Conservation (phyloP, 2,888 invertebrate species). For the Hirtodrosophila cameraria region DNA sequence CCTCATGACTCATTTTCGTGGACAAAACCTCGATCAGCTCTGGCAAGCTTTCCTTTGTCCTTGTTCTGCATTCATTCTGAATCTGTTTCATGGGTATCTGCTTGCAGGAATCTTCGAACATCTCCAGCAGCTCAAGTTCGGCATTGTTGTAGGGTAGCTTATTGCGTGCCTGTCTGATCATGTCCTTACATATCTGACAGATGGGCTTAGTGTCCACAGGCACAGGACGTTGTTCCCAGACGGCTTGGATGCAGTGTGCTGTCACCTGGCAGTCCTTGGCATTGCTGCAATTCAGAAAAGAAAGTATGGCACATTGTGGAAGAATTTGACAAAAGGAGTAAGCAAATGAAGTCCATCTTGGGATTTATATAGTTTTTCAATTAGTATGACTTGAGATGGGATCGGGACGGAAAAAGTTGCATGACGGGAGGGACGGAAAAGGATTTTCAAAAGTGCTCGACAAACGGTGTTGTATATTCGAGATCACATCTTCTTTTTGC, state of each 20-base stretch:
- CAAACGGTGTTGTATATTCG: too few species aligned
- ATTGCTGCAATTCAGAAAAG: constrained; percentile 2
- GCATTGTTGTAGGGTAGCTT: neutral
- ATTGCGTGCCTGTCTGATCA: constrained; percentile 1
- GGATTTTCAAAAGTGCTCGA: too few species aligned
- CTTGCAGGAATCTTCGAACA: neutral
- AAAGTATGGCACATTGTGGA: neutral
- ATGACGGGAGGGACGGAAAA: too few species aligned
- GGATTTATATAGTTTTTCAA: too few species aligned
- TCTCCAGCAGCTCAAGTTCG: neutral
- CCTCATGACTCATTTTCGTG: constrained; percentile 21
- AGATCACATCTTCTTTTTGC: too few species aligned
- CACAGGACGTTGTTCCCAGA: constrained; percentile 10
- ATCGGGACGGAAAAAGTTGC: too few species aligned
- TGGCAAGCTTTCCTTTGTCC: neutral
- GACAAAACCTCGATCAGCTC: constrained; percentile 2
- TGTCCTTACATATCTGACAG: constrained; percentile 7
- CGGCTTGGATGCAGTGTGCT: neutral
- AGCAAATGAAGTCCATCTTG: too few species aligned
- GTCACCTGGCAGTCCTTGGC: constrained; percentile 12
- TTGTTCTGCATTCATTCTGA: neutral
- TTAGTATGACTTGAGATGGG: too few species aligned
- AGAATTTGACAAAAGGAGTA: too few species aligned
- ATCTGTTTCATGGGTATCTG: neutral
- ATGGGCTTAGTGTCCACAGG: neutral